These are phyloP conservation scores for Sinohyriopsis cumingii DNA, from an alignment of 2,888 invertebrate genomes.

Conservation along the genomic window DNA sequence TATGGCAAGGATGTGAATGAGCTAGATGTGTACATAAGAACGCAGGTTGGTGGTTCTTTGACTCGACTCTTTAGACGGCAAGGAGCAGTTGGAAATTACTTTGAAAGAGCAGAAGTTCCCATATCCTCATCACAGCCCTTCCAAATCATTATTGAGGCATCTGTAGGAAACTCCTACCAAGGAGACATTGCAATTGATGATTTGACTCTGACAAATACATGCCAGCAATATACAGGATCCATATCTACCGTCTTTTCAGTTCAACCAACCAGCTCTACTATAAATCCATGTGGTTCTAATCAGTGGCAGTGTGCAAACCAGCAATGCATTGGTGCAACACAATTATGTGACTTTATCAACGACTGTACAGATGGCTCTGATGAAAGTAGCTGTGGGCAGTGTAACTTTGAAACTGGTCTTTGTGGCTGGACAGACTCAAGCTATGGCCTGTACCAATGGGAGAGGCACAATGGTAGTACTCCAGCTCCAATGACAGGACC, in stretches of 20 bases:
- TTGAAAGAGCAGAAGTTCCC: slow-evolving; percentile 48
- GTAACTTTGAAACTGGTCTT: slow-evolving; percentile 55
- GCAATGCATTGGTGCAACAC: slow-evolving; percentile 48
- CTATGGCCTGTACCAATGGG: slow-evolving; percentile 52
- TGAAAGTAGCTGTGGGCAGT: slow-evolving; percentile 59
- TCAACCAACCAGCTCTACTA: slow-evolving; percentile 36
- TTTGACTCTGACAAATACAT: slow-evolving; percentile 58
- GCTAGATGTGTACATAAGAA: slow-evolving; percentile 59
- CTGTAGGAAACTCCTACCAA: slow-evolving; percentile 47
- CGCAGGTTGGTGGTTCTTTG: slow-evolving; percentile 50
- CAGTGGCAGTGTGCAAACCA: slow-evolving; percentile 49
- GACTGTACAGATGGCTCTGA: slow-evolving; percentile 60
- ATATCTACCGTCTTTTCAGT: slow-evolving; percentile 39
- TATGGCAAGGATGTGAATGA: slow-evolving; percentile 58
- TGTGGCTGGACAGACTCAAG: slow-evolving; percentile 63
- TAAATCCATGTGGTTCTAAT: slow-evolving; percentile 52
- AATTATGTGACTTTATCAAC: slow-evolving; percentile 59
- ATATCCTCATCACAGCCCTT: slow-evolving; percentile 46
- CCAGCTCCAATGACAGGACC: slow-evolving; percentile 54
- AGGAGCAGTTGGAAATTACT: slow-evolving; percentile 54
- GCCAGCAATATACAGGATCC: slow-evolving; percentile 42
- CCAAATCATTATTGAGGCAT: slow-evolving; percentile 63
- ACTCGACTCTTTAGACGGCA: slow-evolving; percentile 32
- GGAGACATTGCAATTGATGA: slow-evolving; percentile 68
- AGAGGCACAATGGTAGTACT: slow-evolving; percentile 50